A percentile compares a stretch with the other conserved stretches of the same genome.
Evolutionary conservation across 35 echinoderm and acorn worm species (phyloP).

Genomic region (Heliocidaris tuberculata): DNA sequence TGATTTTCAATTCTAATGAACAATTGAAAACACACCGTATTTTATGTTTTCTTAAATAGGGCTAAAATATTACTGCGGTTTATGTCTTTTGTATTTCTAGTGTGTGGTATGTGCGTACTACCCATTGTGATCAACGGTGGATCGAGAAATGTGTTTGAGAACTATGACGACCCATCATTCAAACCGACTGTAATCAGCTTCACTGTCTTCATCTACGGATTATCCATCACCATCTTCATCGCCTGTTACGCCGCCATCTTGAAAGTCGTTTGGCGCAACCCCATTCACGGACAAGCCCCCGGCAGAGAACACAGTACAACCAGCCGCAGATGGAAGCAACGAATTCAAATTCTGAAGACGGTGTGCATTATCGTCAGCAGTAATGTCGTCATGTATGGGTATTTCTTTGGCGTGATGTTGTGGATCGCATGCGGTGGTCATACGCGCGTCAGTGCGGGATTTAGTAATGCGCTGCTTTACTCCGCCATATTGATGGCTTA

Average conservation of each 20-base stretch:
- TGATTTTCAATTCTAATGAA: too few species aligned
- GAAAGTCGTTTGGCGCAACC: constrained; percentile 27
- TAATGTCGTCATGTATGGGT: not conserved
- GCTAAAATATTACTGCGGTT: too few species aligned
- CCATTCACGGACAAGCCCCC: not conserved
- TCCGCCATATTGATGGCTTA: not conserved
- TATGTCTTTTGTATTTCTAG: not conserved
- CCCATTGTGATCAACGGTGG: constrained; percentile 21
- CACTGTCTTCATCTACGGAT: not conserved
- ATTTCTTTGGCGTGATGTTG: not conserved
- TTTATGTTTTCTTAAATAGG: too few species aligned
- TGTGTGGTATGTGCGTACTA: not conserved
- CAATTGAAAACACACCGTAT: too few species aligned
- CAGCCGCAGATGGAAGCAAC: not conserved
- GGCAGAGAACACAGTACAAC: not conserved
- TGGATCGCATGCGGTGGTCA: constrained; percentile 9
- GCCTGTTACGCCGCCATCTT: constrained; percentile 19
- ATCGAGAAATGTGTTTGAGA: not conserved
- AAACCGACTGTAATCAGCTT: constrained; percentile 28
- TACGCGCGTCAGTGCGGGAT: not conserved
- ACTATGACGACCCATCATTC: not conserved
- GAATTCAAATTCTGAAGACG: not conserved
- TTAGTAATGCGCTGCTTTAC: not conserved
- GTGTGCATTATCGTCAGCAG: not conserved
- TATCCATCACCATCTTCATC: not conserved